A percentile compares a stretch with the other conserved stretches of the same genome.
These are phyloP conservation scores for Decapterus maruadsi DNA, from an alignment of 2,797 vertebrate species.

Conservation along the genomic window DNA sequence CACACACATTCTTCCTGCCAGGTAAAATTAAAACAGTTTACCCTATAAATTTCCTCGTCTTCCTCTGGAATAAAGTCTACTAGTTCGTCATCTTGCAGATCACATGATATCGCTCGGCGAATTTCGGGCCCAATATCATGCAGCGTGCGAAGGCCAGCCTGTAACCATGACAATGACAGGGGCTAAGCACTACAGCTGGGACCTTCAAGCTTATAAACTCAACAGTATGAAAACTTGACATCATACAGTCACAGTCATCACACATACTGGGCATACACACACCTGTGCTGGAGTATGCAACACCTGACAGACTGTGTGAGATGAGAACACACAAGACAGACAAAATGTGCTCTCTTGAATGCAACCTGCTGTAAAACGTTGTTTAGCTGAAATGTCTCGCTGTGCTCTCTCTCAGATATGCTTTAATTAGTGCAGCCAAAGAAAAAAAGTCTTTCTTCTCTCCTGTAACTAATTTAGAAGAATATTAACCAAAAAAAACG, in stretches of 20 bases:
- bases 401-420: slow-evolving; percentile 40
- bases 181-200: slow-evolving; percentile 71
- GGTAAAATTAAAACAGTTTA: slow-evolving; percentile 87
- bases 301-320: slow-evolving; percentile 79
- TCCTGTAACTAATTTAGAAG: slow-evolving; percentile 31
- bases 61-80: slow-evolving; percentile 97
- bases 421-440: slow-evolving; percentile 11
- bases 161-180: slow-evolving; percentile 89
- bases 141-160: slow-evolving; percentile 99
- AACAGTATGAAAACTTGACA: slow-evolving; percentile 63
- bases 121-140: slow-evolving; percentile 99
- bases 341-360: slow-evolving; percentile 73
- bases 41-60: slow-evolving; percentile 99
- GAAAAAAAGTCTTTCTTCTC: slow-evolving; percentile 9
- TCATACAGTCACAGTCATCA: slow-evolving; percentile 65
- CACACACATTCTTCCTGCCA: slow-evolving; percentile 63
- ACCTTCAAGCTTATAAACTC: slow-evolving; percentile 69
- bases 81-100: slow-evolving; percentile 99
- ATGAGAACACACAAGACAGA: slow-evolving; percentile 79
- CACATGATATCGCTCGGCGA: slow-evolving; percentile 99
- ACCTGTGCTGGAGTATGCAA: slow-evolving; percentile 56
- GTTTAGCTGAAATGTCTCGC: slow-evolving; percentile 30
- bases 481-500: slow-evolving; percentile 29
- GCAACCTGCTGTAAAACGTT: slow-evolving; percentile 44
- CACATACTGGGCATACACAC: slow-evolving; percentile 68